A percentile compares a stretch with the other conserved stretches of the same genome.
Evolutionary conservation across 2,888 invertebrate genomes (phyloP).

Genomic region (Laspeyria flexula): DNA sequence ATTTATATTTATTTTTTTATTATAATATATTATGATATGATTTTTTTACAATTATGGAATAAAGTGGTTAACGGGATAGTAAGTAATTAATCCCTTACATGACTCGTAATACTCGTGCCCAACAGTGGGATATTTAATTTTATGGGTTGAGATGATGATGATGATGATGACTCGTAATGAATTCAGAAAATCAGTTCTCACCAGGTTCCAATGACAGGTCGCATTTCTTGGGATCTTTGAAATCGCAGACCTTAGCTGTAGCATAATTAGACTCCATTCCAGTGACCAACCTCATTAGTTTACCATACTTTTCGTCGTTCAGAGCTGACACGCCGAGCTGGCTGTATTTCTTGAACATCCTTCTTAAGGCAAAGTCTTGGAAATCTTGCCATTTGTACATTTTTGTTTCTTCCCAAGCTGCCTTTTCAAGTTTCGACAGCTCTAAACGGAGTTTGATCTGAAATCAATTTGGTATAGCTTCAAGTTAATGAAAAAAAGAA

Average conservation of each 20-base stretch:
- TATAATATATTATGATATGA: too few relatives aligned
- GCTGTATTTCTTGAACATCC: conserved; percentile 91
- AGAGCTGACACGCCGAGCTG: conserved; percentile 91
- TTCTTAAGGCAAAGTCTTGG: conserved; percentile 88
- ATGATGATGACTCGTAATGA: background rate
- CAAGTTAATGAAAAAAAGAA: too few relatives aligned
- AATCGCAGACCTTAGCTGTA: conserved; percentile 92
- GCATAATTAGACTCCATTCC: conserved; percentile 92
- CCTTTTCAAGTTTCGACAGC: conserved; percentile 85
- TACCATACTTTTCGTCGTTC: conserved; percentile 88
- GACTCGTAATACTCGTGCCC: too few relatives aligned
- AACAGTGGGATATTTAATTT: too few relatives aligned
- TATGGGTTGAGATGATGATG: too few relatives aligned
- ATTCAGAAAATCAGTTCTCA: conserved; percentile 50
- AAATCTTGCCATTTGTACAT: conserved; percentile 91
- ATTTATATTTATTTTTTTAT: too few relatives aligned
- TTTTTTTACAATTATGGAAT: too few relatives aligned
- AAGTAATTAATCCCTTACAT: too few relatives aligned
- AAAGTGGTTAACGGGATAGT: too few relatives aligned
- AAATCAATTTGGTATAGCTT: too few relatives aligned
- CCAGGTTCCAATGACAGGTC: conserved; percentile 91
- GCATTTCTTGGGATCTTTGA: conserved; percentile 87
- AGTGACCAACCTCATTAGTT: conserved; percentile 87
- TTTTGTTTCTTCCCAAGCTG: conserved; percentile 88
- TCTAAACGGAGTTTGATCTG: conserved; percentile 76